Conservation (phyloP, 2,797 vertebrate genomes). For the Fistularia commersonii region DNA sequence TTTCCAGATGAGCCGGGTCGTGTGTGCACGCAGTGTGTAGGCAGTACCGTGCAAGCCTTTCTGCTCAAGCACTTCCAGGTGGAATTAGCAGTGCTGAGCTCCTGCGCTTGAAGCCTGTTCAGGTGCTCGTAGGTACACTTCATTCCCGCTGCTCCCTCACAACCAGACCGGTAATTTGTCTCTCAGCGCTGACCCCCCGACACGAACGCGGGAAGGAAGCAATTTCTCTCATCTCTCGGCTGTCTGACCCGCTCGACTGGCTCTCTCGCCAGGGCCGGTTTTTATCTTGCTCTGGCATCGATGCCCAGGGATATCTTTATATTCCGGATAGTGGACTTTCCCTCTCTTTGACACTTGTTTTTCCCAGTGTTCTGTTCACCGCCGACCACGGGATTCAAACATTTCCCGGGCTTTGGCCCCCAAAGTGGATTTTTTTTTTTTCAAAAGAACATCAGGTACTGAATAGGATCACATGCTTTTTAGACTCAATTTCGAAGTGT, state of each 20-base stretch:
- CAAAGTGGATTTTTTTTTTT: conserved; percentile 3
- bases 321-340: conserved; percentile 1
- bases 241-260: conserved; percentile 14
- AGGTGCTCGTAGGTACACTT: conserved; percentile 34
- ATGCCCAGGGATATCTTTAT: no score
- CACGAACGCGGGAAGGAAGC: conserved; percentile 34
- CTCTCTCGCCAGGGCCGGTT: conserved; percentile 14
- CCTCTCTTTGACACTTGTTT: conserved; percentile 4
- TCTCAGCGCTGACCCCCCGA: conserved; percentile 32
- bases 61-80: conserved; percentile 9
- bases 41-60: not conserved
- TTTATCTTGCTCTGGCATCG: conserved; percentile 1
- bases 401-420: conserved; percentile 2
- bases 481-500: conserved; percentile 17
- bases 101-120: conserved; percentile 30
- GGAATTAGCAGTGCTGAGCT: conserved; percentile 13
- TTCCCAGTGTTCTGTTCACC: conserved; percentile 5
- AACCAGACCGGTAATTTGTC: conserved; percentile 37
- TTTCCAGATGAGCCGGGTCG: no score
- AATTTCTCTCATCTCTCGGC: conserved; percentile 30
- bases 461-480: conserved; percentile 2
- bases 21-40: no score
- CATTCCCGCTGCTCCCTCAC: conserved; percentile 38
- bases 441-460: conserved; percentile 10
- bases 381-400: conserved; percentile 1